phyloP scores from a whole-genome alignment of 2,113 vertebrate genomes.

The Malurus melanocephalus region DNA sequence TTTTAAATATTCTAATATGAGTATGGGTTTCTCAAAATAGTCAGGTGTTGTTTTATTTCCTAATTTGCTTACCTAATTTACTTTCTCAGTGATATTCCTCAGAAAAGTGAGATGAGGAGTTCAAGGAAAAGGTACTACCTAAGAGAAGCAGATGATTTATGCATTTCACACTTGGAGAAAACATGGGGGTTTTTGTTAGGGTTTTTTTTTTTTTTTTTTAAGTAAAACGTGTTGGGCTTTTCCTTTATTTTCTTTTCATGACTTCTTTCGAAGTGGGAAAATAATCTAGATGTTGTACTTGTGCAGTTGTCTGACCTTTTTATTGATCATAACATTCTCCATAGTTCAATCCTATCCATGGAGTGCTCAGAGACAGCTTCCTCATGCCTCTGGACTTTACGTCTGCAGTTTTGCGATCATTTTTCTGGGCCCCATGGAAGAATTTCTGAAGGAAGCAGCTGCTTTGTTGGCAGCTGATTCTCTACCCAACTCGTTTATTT shows the following conservation, averaged over 20 bases:
- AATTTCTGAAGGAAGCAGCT: not conserved
- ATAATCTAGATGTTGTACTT: not conserved
- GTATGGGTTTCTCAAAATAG: not conserved
- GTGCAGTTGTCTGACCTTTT: not conserved
- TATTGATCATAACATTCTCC: not conserved
- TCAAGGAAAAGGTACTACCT: not conserved
- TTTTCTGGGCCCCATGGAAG: rapidly evolving
- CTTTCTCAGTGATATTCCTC: not conserved
- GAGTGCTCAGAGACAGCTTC: not conserved
- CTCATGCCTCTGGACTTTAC: not conserved
- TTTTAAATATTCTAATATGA: not conserved
- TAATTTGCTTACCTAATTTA: not conserved
- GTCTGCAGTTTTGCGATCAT: not conserved
- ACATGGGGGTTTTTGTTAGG: rapidly evolving
- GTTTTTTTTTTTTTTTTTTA: not conserved
- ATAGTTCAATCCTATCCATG: not conserved
- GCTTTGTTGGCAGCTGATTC: not conserved
- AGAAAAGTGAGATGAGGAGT: not conserved
- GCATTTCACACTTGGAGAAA: not conserved
- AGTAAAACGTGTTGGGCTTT: not conserved
- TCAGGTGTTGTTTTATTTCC: not conserved
- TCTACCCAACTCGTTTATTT: not conserved
- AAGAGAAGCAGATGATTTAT: not conserved
- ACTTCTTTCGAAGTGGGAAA: not conserved
- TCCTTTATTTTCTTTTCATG: not conserved